phyloP scores from a whole-genome alignment of 2,113 vertebrate species.

The Zapornia atra region DNA sequence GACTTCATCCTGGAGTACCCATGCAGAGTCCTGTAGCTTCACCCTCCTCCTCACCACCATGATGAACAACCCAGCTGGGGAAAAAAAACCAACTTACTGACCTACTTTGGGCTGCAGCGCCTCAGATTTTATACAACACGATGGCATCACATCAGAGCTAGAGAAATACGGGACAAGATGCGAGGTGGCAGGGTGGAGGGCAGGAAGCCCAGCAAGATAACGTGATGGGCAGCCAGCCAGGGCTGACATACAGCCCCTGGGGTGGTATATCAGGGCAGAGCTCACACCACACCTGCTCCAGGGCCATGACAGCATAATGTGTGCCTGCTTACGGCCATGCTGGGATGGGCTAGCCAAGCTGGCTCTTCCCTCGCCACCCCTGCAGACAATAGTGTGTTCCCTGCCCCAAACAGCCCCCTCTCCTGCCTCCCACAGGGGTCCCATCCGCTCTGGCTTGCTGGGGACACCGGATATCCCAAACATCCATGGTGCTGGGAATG shows the following conservation, averaged over 20 bases:
- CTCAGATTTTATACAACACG: background rate
- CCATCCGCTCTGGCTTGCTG: background rate
- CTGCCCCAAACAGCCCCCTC: background rate
- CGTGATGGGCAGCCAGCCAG: background rate
- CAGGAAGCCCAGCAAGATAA: accelerated
- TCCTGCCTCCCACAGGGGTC: accelerated
- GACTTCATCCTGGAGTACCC: accelerated
- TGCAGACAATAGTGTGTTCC: background rate
- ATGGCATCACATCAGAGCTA: background rate
- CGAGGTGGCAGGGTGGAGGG: background rate
- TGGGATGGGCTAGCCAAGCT: background rate
- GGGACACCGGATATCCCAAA: background rate
- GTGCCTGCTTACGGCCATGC: background rate
- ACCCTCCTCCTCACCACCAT: background rate
- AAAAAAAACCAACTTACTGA: slow-evolving; percentile 28
- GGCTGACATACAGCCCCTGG: accelerated
- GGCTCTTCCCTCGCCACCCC: background rate
- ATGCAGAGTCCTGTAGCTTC: accelerated
- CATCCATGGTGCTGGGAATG: background rate
- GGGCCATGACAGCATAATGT: accelerated
- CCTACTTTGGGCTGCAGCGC: background rate
- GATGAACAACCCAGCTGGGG: background rate
- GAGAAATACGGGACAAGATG: background rate
- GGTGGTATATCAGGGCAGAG: background rate
- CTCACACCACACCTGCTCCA: background rate